A percentile compares a stretch with the other conserved stretches of the same genome.
These are phyloP conservation scores for Agriopis aurantiaria DNA, from an alignment of 2,888 invertebrate species.

Conservation along the genomic window DNA sequence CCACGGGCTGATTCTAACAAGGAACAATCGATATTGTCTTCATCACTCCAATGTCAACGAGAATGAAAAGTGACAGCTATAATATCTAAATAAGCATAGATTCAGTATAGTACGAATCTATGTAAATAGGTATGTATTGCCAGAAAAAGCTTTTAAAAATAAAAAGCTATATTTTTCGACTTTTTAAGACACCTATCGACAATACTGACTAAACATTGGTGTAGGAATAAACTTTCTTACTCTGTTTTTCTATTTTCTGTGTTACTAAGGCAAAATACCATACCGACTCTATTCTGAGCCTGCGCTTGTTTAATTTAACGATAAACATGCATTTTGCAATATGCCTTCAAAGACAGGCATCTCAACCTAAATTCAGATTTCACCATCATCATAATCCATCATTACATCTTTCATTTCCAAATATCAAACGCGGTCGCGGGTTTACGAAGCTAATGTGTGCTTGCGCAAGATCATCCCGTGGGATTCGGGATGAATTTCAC, in stretches of 20 bases:
- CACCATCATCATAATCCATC: constrained; percentile 38
- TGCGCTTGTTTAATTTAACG: constrained; percentile 22
- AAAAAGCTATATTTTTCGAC: too few relatives aligned
- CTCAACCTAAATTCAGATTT: constrained; percentile 29
- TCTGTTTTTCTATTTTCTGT: neutral
- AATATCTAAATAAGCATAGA: too few relatives aligned
- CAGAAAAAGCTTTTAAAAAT: too few relatives aligned
- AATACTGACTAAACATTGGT: neutral
- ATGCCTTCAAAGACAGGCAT: constrained; percentile 30
- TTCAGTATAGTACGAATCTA: too few relatives aligned
- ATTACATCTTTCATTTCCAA: constrained; percentile 34
- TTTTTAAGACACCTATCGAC: neutral
- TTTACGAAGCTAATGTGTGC: constrained; percentile 23
- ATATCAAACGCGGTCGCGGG: constrained; percentile 32
- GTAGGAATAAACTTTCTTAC: neutral
- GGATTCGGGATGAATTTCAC: neutral
- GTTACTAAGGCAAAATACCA: neutral
- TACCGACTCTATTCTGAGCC: constrained; percentile 5
- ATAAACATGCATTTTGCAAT: constrained; percentile 34
- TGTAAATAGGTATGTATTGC: too few relatives aligned
- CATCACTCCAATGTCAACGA: too few relatives aligned
- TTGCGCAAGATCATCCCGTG: constrained; percentile 29
- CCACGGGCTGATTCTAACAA: too few relatives aligned
- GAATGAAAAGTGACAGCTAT: too few relatives aligned
- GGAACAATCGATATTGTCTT: too few relatives aligned